phyloP scores from a whole-genome alignment of 2,888 invertebrate species.

The Sisyra terminalis region DNA sequence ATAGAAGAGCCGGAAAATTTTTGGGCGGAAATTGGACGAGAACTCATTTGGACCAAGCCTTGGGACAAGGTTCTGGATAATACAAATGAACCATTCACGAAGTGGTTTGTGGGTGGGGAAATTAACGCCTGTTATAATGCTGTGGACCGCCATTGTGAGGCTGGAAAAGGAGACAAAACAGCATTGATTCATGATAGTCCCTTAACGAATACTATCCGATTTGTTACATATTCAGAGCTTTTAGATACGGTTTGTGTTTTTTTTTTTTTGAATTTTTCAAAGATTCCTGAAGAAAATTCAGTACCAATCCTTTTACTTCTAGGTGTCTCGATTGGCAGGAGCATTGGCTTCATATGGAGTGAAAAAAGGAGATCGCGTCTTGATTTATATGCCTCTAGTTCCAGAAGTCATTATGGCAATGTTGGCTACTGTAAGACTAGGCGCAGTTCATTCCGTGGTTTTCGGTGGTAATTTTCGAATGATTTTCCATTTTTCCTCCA shows the following conservation, averaged over 20 bases:
- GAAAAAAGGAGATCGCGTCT: slow-evolving; percentile 62
- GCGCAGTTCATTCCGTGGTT: slow-evolving; percentile 87
- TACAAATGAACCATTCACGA: slow-evolving; percentile 68
- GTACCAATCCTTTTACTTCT: slow-evolving; percentile 15
- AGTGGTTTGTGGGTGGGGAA: slow-evolving; percentile 87
- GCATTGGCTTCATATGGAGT: slow-evolving; percentile 65
- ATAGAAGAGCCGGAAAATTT: slow-evolving; percentile 66
- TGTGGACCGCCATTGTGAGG: slow-evolving; percentile 72
- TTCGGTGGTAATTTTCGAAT: slow-evolving; percentile 54
- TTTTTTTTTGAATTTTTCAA: background rate
- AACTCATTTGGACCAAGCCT: slow-evolving; percentile 66
- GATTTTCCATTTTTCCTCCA: background rate
- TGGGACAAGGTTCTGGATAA: slow-evolving; percentile 77
- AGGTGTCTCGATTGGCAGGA: slow-evolving; percentile 65
- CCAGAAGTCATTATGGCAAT: slow-evolving; percentile 82
- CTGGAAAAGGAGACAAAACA: slow-evolving; percentile 58
- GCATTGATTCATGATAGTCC: slow-evolving; percentile 88
- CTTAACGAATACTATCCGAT: slow-evolving; percentile 55
- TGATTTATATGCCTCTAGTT: slow-evolving; percentile 90
- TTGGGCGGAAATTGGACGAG: slow-evolving; percentile 63
- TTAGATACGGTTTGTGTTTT: slow-evolving; percentile 48
- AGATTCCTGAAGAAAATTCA: too few species aligned
- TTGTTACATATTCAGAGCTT: slow-evolving; percentile 68
- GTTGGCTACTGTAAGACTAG: slow-evolving; percentile 73
- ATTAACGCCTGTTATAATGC: slow-evolving; percentile 89